Base-by-base conservation (phyloP, 1,140 invertebrate species). In the Zaprionus davidi region DNA sequence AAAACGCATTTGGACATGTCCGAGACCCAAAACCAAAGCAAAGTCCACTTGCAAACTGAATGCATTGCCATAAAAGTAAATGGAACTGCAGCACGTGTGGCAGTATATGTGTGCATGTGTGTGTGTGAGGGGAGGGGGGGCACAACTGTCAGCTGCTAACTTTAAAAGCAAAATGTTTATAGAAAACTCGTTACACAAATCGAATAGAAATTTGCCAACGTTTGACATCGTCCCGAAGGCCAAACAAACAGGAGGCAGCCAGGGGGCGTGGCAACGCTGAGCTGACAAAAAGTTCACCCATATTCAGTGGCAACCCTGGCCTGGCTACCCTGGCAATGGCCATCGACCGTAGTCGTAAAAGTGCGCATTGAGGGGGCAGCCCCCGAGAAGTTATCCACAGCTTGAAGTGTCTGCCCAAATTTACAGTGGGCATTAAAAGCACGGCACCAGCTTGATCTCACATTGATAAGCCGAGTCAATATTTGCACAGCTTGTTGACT, bases 141-240 rank as follows among this genome's bases (percentile, higher is more conserved):
- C 46, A 49, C 72, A 67, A 78, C 69, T 86, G 84, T 83, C 84
- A 88, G 74, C 81, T 88, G 81, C 71, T 81, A 90, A 88, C 85
- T 88, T 88, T 85, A 77, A 88, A 84, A 90, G 84, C 78, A 81
- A 90, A 88, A 88, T 88, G 85, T 90, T 84, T 90, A 88, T 90
- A 88, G 85, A 82, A 88, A 88, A 90, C 85, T 88, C 81, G 85
- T 88, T 88, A 85, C 78, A 90, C 85, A 88, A 88, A 88, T 88
- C 81, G 81, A 88, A 90, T 90, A 81, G 81, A 90, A 90, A 76
- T 84, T 79, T 78, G 80, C 71, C 74, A 79, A 60, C 69, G 79
- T 75, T 81, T 76, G 68, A 69, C 46, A 69, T 72, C 28, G 44
- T 67, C 73, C 78, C 63, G 22, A 56, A 68, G 79, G 76, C 51